These are phyloP conservation scores for Platanista minor DNA, from an alignment of 2,113 vertebrate species.

Conservation along the genomic window DNA sequence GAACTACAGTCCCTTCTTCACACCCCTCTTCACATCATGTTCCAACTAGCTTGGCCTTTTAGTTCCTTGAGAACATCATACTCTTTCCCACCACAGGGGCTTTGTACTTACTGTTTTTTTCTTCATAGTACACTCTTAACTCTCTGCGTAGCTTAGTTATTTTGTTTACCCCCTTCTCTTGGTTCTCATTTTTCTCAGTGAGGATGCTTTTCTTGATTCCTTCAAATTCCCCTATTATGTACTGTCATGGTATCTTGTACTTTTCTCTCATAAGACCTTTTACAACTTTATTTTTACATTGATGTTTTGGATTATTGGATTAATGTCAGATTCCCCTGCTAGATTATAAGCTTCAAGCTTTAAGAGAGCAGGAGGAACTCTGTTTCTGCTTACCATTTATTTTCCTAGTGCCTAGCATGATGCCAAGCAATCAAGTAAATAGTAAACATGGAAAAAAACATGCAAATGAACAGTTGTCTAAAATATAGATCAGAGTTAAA, in stretches of 20 bases:
- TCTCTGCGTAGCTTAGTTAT: not conserved
- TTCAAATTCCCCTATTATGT: not conserved
- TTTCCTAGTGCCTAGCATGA: not conserved
- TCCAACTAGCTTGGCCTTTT: not conserved
- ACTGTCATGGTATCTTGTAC: not conserved
- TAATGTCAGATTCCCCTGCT: slow-evolving; percentile 1
- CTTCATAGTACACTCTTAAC: not conserved
- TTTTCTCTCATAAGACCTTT: not conserved
- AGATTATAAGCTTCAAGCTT: not conserved
- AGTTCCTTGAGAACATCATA: not conserved
- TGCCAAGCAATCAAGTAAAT: not conserved
- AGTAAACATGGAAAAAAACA: not conserved
- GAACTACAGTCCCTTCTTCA: not conserved
- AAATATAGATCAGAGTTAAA: not conserved
- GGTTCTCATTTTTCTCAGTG: not conserved
- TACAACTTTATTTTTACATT: not conserved
- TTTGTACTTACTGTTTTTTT: not conserved
- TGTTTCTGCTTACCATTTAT: slow-evolving; percentile 4
- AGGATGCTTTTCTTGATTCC: not conserved
- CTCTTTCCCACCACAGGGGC: not conserved
- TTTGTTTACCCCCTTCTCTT: not conserved
- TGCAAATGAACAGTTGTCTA: not conserved
- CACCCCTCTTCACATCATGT: not conserved
- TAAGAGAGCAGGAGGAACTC: not conserved
- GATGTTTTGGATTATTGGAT: not conserved